phyloP scores from a whole-genome alignment of 2,113 vertebrate genomes.

The Riparia riparia region DNA sequence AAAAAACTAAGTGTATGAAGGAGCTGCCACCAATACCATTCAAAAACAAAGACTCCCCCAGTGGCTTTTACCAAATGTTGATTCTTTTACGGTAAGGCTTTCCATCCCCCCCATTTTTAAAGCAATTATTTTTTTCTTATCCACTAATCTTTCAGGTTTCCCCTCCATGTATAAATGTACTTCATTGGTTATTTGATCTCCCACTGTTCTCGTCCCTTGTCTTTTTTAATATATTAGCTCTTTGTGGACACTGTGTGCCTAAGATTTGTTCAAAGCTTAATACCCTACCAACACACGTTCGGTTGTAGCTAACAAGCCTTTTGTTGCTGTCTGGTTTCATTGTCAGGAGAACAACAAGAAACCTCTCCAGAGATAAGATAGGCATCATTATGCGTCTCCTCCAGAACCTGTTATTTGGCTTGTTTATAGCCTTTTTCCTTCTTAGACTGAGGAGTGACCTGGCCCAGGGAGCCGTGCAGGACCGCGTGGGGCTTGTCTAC shows the following conservation, averaged over 20 bases:
- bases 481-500: constrained; percentile 92
- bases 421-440: constrained; percentile 90
- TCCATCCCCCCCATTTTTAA: rapidly evolving
- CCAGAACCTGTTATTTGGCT: constrained; percentile 90
- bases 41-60: constrained; percentile 90
- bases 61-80: constrained; percentile 77
- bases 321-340: neutral
- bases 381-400: constrained; percentile 89
- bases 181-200: neutral
- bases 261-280: neutral
- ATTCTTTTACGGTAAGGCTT: constrained; percentile 87
- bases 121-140: neutral
- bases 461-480: constrained; percentile 87
- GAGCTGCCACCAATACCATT: constrained; percentile 85
- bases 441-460: constrained; percentile 81
- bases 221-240: neutral
- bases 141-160: neutral
- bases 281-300: neutral
- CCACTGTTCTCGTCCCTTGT: neutral
- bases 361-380: constrained; percentile 88
- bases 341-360: constrained; percentile 85
- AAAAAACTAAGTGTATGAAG: constrained; percentile 73
- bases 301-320: neutral
- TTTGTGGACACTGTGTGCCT: neutral
- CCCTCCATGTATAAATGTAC: neutral